These are phyloP conservation scores for Danio kyathit DNA, from an alignment of 2,797 vertebrate species.

Conservation along the genomic window DNA sequence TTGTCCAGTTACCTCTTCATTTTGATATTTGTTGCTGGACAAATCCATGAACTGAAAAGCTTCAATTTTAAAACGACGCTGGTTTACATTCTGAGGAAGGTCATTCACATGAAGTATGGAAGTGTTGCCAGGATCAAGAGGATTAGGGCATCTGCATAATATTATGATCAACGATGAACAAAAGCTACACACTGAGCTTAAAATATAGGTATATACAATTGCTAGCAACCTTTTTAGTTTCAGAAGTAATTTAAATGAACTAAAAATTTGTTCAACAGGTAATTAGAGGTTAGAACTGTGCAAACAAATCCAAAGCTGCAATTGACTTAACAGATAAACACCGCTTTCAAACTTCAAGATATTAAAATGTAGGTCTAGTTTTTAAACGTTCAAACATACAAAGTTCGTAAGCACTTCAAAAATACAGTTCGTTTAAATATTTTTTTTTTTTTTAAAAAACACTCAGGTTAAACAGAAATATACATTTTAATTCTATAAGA, in stretches of 20 bases:
- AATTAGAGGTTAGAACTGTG: background rate
- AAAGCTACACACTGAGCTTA: too few relatives aligned
- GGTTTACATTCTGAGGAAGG: conserved; percentile 53
- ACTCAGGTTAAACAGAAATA: background rate
- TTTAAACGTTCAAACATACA: background rate
- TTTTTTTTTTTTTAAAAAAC: too few relatives aligned
- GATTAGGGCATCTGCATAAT: conserved; percentile 73
- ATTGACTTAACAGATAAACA: background rate
- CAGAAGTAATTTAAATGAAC: too few relatives aligned
- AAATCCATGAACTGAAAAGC: conserved; percentile 79
- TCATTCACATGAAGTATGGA: conserved; percentile 63
- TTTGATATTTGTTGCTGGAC: conserved; percentile 67
- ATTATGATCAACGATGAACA: background rate
- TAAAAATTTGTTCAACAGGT: background rate
- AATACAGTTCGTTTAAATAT: background rate
- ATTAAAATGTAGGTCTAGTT: background rate
- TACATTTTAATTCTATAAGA: too few relatives aligned
- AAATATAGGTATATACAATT: too few relatives aligned
- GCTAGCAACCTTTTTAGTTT: too few relatives aligned
- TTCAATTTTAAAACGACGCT: conserved; percentile 70
- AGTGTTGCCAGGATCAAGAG: conserved; percentile 60
- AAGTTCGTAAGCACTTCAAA: background rate
- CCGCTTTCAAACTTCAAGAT: background rate
- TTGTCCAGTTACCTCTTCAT: conserved; percentile 72
- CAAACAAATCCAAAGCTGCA: background rate